Evolutionary conservation across 2,888 invertebrate species (phyloP), one percentile per base, ranked within the genome.

Genomic region (Chrysina gloriosa): DNA sequence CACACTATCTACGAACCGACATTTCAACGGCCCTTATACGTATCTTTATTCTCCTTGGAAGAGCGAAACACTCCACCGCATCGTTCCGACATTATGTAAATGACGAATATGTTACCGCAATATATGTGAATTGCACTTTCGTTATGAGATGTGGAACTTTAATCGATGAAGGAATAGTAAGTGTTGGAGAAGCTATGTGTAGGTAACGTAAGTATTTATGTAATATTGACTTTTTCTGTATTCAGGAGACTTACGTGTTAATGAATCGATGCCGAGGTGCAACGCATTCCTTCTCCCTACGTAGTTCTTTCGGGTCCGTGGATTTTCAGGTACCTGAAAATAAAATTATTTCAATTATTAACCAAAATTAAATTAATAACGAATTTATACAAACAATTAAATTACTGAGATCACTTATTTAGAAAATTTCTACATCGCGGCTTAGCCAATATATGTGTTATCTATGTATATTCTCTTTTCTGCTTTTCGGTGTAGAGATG

Each of bases 11-110:
- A 36, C 3, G 7, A 9, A 52, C 27, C 11, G 48, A 50, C 67
- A 67, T 69, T 67, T 67, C 63, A 63, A 64, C 67, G 47, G 64
- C 63, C 63, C 69, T 67, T 64, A 67, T 64, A 56, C 56, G 67
- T 45, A 56, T 56, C 69, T 69, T 69, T 69, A 69, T 69, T 66
- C 61, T 61, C 36, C 45, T 47, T 45, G 50, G 27, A 39, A 65
- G 54, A 48, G 29, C 34, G 34, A 9, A 47, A 36, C 50, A 45
- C 63, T 50, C 27, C 45, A 61, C 45, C 36, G 16, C 16, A 50
- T 50, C 50, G 23, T 58, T 42, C 19, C 19, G 11, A 42, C 54
- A 42, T 68, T 65, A 65, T 65, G 65, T 65, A 65, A 56, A 65
- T 65, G 65, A 65, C 54, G 65, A 52, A 39, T 65, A 54, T 56